Conservation (phyloP, 2,888 invertebrate genomes). For the Drosophila rellima region DNA sequence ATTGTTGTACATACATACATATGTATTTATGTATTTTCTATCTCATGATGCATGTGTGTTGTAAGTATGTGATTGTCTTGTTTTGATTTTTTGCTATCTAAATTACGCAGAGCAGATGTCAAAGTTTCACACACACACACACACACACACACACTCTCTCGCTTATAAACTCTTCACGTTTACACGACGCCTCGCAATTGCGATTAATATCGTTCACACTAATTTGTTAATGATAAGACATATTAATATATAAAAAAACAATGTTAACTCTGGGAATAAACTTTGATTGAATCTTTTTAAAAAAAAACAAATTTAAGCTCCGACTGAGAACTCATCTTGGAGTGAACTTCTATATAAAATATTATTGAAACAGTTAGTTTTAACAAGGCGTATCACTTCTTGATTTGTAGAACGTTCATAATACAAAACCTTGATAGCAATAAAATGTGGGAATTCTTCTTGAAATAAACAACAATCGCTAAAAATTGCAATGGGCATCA, state of each 20-base stretch:
- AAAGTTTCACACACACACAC: conserved; percentile 7
- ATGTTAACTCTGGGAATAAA: too few relatives aligned
- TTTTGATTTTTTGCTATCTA: conserved; percentile 37
- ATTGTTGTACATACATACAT: conserved; percentile 22
- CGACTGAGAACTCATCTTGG: not conserved
- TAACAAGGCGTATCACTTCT: too few relatives aligned
- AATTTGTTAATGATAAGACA: not conserved
- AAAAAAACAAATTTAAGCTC: too few relatives aligned
- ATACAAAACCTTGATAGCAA: too few relatives aligned
- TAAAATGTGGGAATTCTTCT: not conserved
- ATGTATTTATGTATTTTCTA: conserved; percentile 5
- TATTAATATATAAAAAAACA: too few relatives aligned
- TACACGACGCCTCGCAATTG: not conserved
- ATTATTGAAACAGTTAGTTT: too few relatives aligned
- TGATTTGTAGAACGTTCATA: too few relatives aligned
- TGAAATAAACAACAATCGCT: not conserved
- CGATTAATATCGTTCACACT: not conserved
- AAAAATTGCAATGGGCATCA: too few relatives aligned
- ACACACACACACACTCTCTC: conserved; percentile 1
- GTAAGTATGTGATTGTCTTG: not conserved
- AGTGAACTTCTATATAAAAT: too few relatives aligned
- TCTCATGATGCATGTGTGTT: not conserved
- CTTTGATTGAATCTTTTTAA: too few relatives aligned
- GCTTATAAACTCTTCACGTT: not conserved
- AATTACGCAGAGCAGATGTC: conserved; percentile 38